These are phyloP conservation scores for Bellardia pandia DNA, from an alignment of 2,888 invertebrate genomes.

Conservation along the genomic window DNA sequence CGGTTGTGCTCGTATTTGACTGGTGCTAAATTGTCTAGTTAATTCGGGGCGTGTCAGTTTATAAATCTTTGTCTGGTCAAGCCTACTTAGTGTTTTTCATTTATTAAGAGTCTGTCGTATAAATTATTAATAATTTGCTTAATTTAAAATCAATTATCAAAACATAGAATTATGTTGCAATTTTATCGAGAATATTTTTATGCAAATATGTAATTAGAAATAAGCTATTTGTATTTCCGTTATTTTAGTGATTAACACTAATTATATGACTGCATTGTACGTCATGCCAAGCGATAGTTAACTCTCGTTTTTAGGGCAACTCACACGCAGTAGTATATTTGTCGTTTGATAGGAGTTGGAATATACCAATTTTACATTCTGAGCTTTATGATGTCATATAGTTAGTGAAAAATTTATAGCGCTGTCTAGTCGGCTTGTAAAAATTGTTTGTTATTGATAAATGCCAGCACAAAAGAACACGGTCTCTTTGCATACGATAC, in stretches of 20 bases:
- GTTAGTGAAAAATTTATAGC: no score
- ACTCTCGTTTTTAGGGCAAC: no score
- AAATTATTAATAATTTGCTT: slow-evolving; percentile 64
- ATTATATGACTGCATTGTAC: no score
- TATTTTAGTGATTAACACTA: not conserved
- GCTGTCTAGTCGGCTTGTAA: no score
- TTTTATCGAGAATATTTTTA: slow-evolving; percentile 51
- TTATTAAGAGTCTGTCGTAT: slow-evolving; percentile 43
- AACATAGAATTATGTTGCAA: slow-evolving; percentile 67
- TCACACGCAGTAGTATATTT: no score
- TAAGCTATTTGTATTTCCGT: slow-evolving; percentile 35
- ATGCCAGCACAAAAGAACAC: no score
- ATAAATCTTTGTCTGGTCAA: slow-evolving; percentile 67
- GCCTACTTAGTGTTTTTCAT: slow-evolving; percentile 59
- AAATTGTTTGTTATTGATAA: no score
- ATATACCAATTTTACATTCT: no score
- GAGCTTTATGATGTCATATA: no score
- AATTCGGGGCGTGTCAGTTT: slow-evolving; percentile 80
- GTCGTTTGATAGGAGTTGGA: no score
- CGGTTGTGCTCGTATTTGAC: slow-evolving; percentile 39
- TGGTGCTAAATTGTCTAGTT: slow-evolving; percentile 76
- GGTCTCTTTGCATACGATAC: no score
- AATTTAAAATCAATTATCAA: slow-evolving; percentile 66
- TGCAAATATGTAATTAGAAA: not conserved
- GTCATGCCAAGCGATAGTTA: no score